Conservation (phyloP, 1,140 invertebrate species). For the Bombus impatiens region DNA sequence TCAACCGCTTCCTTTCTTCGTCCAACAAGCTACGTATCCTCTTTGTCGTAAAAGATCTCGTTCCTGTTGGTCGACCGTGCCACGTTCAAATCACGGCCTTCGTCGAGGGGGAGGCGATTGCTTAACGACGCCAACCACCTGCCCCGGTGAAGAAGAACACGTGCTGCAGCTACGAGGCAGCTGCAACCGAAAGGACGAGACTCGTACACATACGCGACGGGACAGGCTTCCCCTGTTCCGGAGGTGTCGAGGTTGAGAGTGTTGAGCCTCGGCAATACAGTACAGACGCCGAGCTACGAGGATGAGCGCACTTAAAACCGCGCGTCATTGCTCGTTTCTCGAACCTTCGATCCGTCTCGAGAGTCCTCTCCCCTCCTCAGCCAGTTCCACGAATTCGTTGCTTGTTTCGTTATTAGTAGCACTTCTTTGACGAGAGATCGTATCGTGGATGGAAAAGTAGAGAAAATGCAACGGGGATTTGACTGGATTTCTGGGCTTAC, state of each 20-base stretch:
- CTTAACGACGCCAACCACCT: constrained; percentile 79
- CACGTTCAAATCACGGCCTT: constrained; percentile 72
- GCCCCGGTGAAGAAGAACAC: constrained; percentile 74
- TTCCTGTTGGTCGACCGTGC: constrained; percentile 45
- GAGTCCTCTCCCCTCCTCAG: not conserved
- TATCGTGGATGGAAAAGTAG: not conserved
- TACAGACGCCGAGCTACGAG: constrained; percentile 28
- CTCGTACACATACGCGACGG: constrained; percentile 32
- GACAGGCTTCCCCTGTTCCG: constrained; percentile 47
- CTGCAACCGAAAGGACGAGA: constrained; percentile 68
- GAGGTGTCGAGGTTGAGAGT: constrained; percentile 62
- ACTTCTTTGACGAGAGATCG: not conserved
- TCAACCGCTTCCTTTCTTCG: constrained; percentile 6
- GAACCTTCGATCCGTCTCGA: constrained; percentile 29
- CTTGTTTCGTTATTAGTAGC: not conserved
- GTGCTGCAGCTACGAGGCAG: constrained; percentile 75
- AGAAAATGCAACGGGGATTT: not conserved
- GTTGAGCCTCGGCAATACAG: constrained; percentile 19
- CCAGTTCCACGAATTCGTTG: not conserved
- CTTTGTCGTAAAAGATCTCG: constrained; percentile 21
- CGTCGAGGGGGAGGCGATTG: constrained; percentile 74
- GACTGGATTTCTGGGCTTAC: not conserved
- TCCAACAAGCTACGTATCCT: constrained; percentile 7
- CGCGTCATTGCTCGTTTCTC: constrained; percentile 7
- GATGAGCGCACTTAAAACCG: constrained; percentile 19